Evolutionary conservation across 2,113 vertebrate genomes (phyloP).

Genomic region (Axis porcinus): DNA sequence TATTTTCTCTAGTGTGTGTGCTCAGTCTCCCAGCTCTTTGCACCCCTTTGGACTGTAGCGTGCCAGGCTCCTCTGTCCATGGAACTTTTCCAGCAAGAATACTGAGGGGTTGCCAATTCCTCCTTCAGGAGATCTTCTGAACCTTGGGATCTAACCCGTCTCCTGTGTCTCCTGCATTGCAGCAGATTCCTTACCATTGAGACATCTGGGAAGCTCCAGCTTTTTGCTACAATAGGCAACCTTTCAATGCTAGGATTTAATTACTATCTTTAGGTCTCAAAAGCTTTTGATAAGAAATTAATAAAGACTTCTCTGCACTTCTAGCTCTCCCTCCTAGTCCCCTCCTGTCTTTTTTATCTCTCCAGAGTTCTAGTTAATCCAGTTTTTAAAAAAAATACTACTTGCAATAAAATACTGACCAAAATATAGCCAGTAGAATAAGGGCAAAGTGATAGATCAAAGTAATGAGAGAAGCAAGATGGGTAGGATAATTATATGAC

Average conservation of each 20-base stretch:
- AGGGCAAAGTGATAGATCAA: not conserved
- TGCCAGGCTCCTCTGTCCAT: not conserved
- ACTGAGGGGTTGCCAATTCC: not conserved
- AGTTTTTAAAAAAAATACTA: not conserved
- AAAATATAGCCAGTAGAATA: not conserved
- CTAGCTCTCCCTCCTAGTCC: not conserved
- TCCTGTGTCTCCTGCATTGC: not conserved
- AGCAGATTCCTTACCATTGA: not conserved
- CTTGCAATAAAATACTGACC: not conserved
- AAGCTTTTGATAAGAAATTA: not conserved
- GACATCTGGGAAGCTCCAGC: not conserved
- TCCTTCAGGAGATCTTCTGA: not conserved
- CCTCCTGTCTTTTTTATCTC: not conserved
- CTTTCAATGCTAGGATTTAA: not conserved
- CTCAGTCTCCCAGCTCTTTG: not conserved
- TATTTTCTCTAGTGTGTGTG: not conserved
- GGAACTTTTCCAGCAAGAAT: not conserved
- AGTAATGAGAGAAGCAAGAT: not conserved
- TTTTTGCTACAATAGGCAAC: not conserved
- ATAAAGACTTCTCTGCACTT: not conserved
- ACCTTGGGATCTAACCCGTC: not conserved
- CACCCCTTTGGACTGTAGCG: not conserved
- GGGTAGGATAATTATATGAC: not conserved
- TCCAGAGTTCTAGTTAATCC: not conserved
- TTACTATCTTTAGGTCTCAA: not conserved